Conservation (phyloP, 1,140 invertebrate species). For the Lineus longissimus region DNA sequence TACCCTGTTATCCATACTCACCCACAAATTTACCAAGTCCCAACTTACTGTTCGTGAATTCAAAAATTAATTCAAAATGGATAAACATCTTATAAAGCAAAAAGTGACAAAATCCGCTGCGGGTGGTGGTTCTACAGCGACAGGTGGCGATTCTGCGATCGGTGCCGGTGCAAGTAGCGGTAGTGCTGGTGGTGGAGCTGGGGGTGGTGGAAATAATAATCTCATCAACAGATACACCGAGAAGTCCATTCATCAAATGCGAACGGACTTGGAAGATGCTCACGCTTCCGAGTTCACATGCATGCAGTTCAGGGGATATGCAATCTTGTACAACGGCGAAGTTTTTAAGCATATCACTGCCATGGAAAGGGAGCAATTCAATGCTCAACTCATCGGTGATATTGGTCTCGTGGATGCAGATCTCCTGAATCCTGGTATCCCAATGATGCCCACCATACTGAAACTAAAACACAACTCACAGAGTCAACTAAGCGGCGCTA, state of each 20-base stretch:
- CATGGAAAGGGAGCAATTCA: constrained; percentile 1
- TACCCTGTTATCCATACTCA: too few relatives aligned
- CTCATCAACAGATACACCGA: background rate
- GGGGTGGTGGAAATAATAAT: background rate
- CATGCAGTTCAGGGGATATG: constrained; percentile 1
- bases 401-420: constrained; percentile 4
- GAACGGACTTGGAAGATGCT: constrained; percentile 4
- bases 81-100: background rate
- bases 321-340: background rate
- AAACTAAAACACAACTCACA: constrained; percentile 2
- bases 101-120: background rate
- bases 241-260: constrained; percentile 7
- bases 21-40: background rate
- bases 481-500: background rate
- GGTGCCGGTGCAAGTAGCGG: background rate
- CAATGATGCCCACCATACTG: background rate
- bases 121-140: background rate
- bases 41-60: background rate
- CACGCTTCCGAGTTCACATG: constrained; percentile 5
- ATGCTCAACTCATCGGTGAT: background rate
- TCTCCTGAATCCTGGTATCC: constrained; percentile 4
- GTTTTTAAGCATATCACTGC: constrained; percentile 6
- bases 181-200: background rate
- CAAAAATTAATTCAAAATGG: background rate
- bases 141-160: background rate